Evolutionary conservation across 2,113 vertebrate genomes (phyloP).

Genomic region (Peromyscus californicus): DNA sequence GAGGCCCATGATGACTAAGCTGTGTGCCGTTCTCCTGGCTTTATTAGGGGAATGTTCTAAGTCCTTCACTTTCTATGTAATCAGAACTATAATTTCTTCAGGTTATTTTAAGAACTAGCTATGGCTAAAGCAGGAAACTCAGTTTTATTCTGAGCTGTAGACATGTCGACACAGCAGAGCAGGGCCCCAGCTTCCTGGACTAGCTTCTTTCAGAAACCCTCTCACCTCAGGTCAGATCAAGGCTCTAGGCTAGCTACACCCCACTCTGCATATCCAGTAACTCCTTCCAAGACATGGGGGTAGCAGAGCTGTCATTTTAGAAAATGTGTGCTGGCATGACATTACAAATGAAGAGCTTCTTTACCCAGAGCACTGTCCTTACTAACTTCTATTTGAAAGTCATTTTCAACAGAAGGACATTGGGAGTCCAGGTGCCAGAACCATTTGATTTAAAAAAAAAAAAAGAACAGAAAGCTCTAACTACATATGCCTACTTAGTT

Average conservation of each 20-base stretch:
- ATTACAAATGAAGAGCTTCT: constrained; percentile 77
- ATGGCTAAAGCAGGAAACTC: constrained; percentile 97
- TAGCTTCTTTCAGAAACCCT: constrained; percentile 92
- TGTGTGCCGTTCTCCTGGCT: constrained; percentile 87
- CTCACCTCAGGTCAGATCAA: constrained; percentile 81
- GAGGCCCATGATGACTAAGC: constrained; percentile 87
- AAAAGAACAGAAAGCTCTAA: constrained; percentile 81
- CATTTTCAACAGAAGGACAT: constrained; percentile 76
- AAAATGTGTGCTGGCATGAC: constrained; percentile 82
- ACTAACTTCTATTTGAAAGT: constrained; percentile 74
- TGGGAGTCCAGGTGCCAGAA: constrained; percentile 76
- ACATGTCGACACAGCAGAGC: constrained; percentile 93
- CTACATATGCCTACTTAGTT: constrained; percentile 83
- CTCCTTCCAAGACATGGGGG: constrained; percentile 81
- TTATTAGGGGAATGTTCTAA: constrained; percentile 91
- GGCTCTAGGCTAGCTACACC: constrained; percentile 71
- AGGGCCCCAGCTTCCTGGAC: constrained; percentile 88
- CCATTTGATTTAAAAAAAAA: constrained; percentile 74
- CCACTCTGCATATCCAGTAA: constrained; percentile 77
- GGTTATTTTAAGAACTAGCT: constrained; percentile 96
- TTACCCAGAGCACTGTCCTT: constrained; percentile 54
- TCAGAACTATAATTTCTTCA: constrained; percentile 93
- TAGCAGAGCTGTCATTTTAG: constrained; percentile 82
- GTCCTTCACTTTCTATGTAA: constrained; percentile 90
- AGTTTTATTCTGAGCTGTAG: constrained; percentile 96